Evolutionary conservation across 2,797 vertebrate genomes (phyloP), one percentile per base, ranked within the genome.

Genomic region (Micropoecilia bifurca): DNA sequence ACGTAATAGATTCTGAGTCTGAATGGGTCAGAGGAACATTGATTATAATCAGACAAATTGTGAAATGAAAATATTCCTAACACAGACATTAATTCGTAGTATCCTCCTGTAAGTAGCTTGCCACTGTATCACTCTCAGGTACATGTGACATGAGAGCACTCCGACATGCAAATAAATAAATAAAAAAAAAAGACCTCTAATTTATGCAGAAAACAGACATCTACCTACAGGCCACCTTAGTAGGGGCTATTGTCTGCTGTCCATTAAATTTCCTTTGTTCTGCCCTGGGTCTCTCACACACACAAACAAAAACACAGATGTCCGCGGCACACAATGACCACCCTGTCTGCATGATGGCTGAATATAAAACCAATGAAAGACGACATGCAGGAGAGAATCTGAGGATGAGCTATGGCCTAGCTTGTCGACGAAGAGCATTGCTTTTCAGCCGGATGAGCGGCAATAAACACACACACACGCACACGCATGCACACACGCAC

Each of bases 151-250:
- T 86, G 84, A 79, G 57, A 39, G 55, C 88, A 87, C 91, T 92
- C 81, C 48, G 84, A 80, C 81, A 91, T 92, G 92, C 75, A 83
- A 94, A 96, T 94, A 46, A 78, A 39, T 39, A 74, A 69, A 41
- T 0, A 66, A 20, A 69, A 63, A 3, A 53, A 1, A 78, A 88
- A 48, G 72, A 36, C 28, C 30, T 85, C 80, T 86, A 89, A 94
- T 93, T 85, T 91, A 94, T 93, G 90, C 84, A 76, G 84, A 41
- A 63, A 81, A 28, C 73, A 82, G 74, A 74, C 76, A 66, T 83
- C 74, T 82, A 82, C 71, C 82, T 75, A 63, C 68, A 66, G 77
- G 28, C 76, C 77, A 78, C 48, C 55, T 83, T 76, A 76, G 20
- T 80, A n/a, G 57, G 47, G 75, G 28, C 71, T 59, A 80, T 87